A percentile compares a stretch with the other conserved stretches of the same genome.
These are phyloP conservation scores for Potorous gilbertii DNA, from an alignment of 2,797 vertebrate species.

Conservation along the genomic window DNA sequence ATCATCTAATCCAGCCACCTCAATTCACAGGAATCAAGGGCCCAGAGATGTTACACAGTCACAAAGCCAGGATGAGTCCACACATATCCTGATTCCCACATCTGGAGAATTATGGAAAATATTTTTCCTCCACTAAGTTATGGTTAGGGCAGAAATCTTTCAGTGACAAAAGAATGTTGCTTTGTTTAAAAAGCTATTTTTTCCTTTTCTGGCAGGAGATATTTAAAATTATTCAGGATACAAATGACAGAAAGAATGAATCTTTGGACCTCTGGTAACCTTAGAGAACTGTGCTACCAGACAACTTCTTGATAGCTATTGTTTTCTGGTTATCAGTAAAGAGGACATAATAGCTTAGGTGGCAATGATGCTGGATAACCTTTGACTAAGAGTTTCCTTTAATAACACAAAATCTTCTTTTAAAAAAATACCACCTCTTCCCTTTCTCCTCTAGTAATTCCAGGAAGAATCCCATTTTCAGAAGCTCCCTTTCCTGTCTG, in stretches of 20 bases:
- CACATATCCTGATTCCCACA: neutral
- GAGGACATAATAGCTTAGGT: neutral
- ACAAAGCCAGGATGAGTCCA: neutral
- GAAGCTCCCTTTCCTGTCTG: conserved; percentile 41
- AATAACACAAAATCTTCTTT: neutral
- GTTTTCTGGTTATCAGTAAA: neutral
- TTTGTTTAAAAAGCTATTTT: neutral
- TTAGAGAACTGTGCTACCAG: neutral
- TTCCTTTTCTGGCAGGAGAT: neutral
- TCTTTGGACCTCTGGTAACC: neutral
- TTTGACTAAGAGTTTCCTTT: neutral
- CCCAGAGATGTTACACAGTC: neutral
- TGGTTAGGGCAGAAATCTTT: neutral
- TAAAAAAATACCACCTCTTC: neutral
- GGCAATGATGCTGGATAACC: neutral
- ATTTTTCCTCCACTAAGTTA: neutral
- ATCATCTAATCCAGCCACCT: neutral
- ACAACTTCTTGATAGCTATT: neutral
- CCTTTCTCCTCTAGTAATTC: neutral
- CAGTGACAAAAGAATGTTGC: neutral
- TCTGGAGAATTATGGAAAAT: neutral
- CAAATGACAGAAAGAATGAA: neutral
- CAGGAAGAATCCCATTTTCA: conserved; percentile 56
- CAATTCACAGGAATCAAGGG: neutral
- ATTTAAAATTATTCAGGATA: conserved; percentile 36